A percentile compares a stretch with the other conserved stretches of the same genome.
Conservation (phyloP, 2,888 invertebrate species). For the Euphydryas editha region DNA sequence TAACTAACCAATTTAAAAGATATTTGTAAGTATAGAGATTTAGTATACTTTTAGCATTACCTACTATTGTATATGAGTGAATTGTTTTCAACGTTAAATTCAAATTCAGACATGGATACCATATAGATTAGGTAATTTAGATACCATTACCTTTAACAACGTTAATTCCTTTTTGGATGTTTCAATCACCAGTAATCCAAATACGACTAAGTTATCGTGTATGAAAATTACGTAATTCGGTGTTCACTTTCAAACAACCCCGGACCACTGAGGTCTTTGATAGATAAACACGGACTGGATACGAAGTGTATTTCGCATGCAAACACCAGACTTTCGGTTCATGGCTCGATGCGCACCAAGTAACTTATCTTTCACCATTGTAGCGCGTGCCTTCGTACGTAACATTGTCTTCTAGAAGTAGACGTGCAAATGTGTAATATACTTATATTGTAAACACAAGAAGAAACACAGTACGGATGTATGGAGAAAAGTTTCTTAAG, state of each 20-base stretch:
- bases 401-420: slow-evolving; percentile 55
- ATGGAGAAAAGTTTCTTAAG: no score
- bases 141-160: slow-evolving; percentile 2
- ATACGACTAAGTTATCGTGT: neutral
- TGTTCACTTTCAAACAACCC: slow-evolving; percentile 42
- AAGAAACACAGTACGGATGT: neutral
- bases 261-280: slow-evolving; percentile 66
- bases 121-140: no score
- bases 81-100: neutral
- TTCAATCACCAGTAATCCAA: neutral
- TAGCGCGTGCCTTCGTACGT: slow-evolving; percentile 73
- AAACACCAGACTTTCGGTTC: slow-evolving; percentile 82
- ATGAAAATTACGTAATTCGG: slow-evolving; percentile 34
- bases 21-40: no score
- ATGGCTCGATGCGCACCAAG: slow-evolving; percentile 82
- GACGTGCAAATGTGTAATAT: slow-evolving; percentile 56
- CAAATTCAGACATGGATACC: neutral
- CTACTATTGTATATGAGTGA: no score
- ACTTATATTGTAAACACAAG: neutral
- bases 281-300: slow-evolving; percentile 74
- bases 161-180: neutral
- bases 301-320: slow-evolving; percentile 75
- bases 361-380: slow-evolving; percentile 84
- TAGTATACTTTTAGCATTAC: neutral
- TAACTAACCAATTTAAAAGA: no score